Conservation (phyloP, 1,140 invertebrate genomes). For the Bombus superbus region DNA sequence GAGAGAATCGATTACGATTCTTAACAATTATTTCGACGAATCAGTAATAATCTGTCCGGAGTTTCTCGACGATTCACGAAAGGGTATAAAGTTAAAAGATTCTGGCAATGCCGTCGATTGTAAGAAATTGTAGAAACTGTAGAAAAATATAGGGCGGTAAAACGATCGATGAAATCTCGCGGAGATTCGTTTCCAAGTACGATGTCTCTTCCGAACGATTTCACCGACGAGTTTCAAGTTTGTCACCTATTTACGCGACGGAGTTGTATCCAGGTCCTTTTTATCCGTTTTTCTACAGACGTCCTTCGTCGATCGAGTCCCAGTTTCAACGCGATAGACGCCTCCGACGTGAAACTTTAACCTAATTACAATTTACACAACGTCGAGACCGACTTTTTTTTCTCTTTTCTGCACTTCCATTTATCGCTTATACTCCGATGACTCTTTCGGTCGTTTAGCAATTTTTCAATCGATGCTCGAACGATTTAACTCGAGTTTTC, state of each 20-base stretch:
- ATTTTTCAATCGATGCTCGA: not conserved
- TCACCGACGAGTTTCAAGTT: not conserved
- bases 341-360: conserved; percentile 21
- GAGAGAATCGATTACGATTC: too few species aligned
- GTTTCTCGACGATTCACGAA: too few species aligned
- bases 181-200: not conserved
- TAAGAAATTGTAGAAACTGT: too few species aligned
- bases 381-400: not conserved
- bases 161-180: not conserved
- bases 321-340: conserved; percentile 39
- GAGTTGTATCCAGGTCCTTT: not conserved
- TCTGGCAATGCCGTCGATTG: too few species aligned
- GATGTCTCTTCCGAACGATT: not conserved
- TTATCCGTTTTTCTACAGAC: conserved; percentile 24
- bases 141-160: too few species aligned
- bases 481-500: not conserved
- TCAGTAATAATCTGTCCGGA: too few species aligned
- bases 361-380: conserved; percentile 41
- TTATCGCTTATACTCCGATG: not conserved
- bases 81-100: too few species aligned
- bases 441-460: not conserved
- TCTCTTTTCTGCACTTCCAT: not conserved
- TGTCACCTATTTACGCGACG: conserved; percentile 18
- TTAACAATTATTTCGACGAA: too few species aligned
- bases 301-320: conserved; percentile 41